Conservation (phyloP, 2,113 vertebrate genomes). For the Noctilio leporinus region DNA sequence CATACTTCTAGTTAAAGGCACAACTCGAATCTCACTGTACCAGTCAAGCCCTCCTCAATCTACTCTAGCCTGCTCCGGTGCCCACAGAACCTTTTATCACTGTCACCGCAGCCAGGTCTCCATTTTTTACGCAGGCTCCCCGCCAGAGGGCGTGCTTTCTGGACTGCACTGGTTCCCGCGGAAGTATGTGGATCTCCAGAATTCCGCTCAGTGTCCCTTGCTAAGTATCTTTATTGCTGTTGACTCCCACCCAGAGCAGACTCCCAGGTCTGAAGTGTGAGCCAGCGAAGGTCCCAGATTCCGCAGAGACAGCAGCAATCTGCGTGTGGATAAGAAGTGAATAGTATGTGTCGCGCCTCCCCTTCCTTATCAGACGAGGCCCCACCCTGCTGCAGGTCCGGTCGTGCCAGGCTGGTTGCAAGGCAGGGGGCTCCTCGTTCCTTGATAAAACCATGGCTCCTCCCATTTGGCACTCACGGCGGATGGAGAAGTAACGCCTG, state of each 20-base stretch:
- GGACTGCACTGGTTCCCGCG: rapidly evolving
- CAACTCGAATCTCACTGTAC: neutral
- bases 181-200: neutral
- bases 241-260: neutral
- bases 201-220: neutral
- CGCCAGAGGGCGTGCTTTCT: neutral
- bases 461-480: neutral
- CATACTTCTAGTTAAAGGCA: neutral
- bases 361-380: neutral
- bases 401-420: neutral
- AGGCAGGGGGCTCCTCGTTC: neutral
- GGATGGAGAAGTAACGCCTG: neutral
- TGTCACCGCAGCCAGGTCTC: neutral
- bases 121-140: neutral
- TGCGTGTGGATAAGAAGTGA: neutral
- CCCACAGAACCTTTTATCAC: neutral
- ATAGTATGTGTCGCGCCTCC: neutral
- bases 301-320: neutral
- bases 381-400: neutral
- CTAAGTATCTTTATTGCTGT: neutral
- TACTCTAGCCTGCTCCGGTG: neutral
- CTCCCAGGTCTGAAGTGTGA: neutral
- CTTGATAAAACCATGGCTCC: neutral
- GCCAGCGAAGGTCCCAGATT: neutral
- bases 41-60: neutral